A percentile compares a stretch with the other conserved stretches of the same genome.
phyloP scores from a whole-genome alignment of 2,113 vertebrate genomes.

The Aramus guarauna region DNA sequence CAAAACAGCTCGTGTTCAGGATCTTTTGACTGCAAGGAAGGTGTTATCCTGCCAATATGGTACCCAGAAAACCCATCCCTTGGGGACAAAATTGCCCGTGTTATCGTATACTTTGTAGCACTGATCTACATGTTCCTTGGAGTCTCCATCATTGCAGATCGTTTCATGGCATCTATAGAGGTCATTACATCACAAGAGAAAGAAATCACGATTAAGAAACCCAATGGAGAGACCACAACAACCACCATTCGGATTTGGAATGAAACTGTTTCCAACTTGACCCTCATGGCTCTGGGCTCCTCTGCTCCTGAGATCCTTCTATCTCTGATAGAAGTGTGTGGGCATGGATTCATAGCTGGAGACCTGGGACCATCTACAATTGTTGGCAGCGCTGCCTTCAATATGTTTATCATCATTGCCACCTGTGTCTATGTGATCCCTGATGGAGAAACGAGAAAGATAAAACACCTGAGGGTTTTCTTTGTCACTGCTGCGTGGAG shows the following conservation, averaged over 20 bases:
- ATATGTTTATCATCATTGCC: constrained; percentile 98
- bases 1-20: constrained; percentile 87
- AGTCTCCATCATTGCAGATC: constrained; percentile 97
- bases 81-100: constrained; percentile 97
- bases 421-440: constrained; percentile 95
- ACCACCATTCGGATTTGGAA: constrained; percentile 96
- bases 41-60: constrained; percentile 98
- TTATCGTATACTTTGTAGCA: constrained; percentile 98
- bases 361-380: constrained; percentile 95
- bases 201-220: constrained; percentile 92
- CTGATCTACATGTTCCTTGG: constrained; percentile 99
- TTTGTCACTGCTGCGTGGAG: constrained; percentile 97
- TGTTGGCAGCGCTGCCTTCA: constrained; percentile 96
- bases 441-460: constrained; percentile 92
- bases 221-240: constrained; percentile 94
- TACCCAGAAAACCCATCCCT: constrained; percentile 98
- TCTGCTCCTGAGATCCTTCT: constrained; percentile 96
- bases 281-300: constrained; percentile 96
- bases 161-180: constrained; percentile 99
- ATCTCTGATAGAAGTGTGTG: constrained; percentile 95
- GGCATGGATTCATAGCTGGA: constrained; percentile 90
- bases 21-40: constrained; percentile 85
- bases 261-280: constrained; percentile 97
- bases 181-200: constrained; percentile 98
- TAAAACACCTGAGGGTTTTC: constrained; percentile 96